Conservation (phyloP, 2,888 invertebrate genomes). For the Melanostoma scalare region DNA sequence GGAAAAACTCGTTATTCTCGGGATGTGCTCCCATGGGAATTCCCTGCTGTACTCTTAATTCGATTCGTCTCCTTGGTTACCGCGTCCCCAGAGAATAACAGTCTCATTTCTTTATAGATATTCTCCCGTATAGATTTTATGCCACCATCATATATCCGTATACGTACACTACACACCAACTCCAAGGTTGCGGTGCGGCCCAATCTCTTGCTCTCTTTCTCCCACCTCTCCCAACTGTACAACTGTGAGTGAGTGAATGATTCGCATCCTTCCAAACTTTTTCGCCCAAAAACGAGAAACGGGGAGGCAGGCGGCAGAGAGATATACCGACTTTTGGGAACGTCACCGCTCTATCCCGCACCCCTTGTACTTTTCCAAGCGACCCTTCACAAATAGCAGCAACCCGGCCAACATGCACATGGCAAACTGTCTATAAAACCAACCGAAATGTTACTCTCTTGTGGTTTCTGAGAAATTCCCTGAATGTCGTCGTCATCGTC, state of each 20-base stretch:
- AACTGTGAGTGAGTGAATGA: slow-evolving; percentile 63
- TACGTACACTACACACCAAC: slow-evolving; percentile 24
- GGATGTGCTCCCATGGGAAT: slow-evolving; percentile 75
- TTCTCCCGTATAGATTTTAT: slow-evolving; percentile 68
- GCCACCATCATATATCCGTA: slow-evolving; percentile 56
- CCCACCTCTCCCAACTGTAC: slow-evolving; percentile 12
- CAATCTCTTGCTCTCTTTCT: slow-evolving; percentile 25
- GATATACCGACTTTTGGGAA: slow-evolving; percentile 62
- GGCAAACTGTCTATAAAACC: slow-evolving; percentile 65
- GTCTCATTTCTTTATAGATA: slow-evolving; percentile 72
- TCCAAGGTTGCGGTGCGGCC: slow-evolving; percentile 64
- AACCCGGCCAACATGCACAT: slow-evolving; percentile 66
- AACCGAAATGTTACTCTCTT: slow-evolving; percentile 63
- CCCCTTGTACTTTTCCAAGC: slow-evolving; percentile 34
- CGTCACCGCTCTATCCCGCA: slow-evolving; percentile 22
- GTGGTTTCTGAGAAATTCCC: slow-evolving; percentile 63
- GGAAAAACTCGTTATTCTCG: slow-evolving; percentile 73
- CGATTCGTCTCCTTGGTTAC: slow-evolving; percentile 81
- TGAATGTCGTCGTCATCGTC: slow-evolving; percentile 59
- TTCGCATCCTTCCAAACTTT: slow-evolving; percentile 63
- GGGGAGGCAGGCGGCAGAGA: slow-evolving; percentile 32
- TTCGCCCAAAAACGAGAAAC: slow-evolving; percentile 30
- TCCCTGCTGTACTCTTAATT: slow-evolving; percentile 79
- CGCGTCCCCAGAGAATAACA: slow-evolving; percentile 75
- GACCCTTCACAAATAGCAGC: slow-evolving; percentile 60